Evolutionary conservation across 35 echinoderm and acorn worm species (phyloP).

Genomic region (Diadema setosum): DNA sequence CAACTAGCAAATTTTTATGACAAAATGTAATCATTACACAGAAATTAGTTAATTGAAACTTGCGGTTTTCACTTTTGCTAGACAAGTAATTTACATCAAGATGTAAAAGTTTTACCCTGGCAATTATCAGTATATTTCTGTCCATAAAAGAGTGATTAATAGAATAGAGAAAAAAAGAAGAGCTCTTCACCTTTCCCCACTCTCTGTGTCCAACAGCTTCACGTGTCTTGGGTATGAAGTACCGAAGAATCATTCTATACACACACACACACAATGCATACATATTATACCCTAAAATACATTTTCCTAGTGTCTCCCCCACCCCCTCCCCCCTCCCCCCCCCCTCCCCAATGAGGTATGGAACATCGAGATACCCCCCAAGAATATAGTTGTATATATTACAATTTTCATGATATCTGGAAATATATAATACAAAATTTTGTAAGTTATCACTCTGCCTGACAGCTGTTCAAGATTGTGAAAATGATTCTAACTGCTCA

Average conservation of each 20-base stretch:
- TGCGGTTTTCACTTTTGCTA: too few species aligned
- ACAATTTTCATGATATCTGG: too few species aligned
- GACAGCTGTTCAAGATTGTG: too few species aligned
- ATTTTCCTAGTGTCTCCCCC: neutral
- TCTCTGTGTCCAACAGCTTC: slow-evolving; percentile 42
- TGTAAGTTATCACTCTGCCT: too few species aligned
- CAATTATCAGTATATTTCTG: neutral
- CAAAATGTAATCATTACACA: neutral
- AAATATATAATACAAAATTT: too few species aligned
- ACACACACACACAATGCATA: neutral
- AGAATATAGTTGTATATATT: too few species aligned
- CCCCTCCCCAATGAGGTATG: too few species aligned
- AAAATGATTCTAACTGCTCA: too few species aligned
- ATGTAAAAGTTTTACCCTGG: neutral
- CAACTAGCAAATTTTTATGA: neutral
- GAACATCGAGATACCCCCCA: too few species aligned
- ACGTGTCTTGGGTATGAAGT: slow-evolving; percentile 34
- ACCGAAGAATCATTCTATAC: neutral
- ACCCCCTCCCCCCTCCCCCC: too few species aligned
- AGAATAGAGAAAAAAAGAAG: neutral
- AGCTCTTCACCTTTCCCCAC: slow-evolving; percentile 19
- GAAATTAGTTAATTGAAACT: neutral
- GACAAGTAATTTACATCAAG: too few species aligned
- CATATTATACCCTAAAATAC: neutral
- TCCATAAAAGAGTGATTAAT: neutral